Evolutionary conservation across 2,113 vertebrate genomes (phyloP).

Genomic region (Pontoporia blainvillei): DNA sequence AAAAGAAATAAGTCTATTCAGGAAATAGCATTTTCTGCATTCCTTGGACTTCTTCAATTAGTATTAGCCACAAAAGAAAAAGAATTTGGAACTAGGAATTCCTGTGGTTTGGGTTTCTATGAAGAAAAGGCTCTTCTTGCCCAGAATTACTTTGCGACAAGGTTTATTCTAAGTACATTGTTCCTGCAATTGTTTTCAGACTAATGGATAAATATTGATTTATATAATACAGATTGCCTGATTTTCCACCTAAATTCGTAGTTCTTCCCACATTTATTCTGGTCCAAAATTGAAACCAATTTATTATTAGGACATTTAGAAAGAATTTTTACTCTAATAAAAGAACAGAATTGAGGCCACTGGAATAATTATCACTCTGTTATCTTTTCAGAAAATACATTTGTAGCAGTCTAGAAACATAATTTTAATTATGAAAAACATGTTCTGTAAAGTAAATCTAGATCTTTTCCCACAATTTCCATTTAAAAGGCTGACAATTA

Average conservation of each 20-base stretch:
- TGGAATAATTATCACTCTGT: neutral
- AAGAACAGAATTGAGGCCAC: neutral
- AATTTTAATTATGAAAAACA: neutral
- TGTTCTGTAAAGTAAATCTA: neutral
- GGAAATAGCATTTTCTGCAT: constrained; percentile 11
- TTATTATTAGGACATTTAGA: neutral
- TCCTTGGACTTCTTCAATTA: constrained; percentile 23
- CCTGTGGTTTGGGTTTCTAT: constrained; percentile 32
- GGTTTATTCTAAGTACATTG: neutral
- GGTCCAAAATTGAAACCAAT: neutral
- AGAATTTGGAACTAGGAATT: neutral
- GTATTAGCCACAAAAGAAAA: constrained; percentile 12
- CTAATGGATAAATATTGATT: neutral
- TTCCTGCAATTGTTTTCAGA: neutral
- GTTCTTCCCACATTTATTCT: neutral
- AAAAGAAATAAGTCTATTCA: constrained; percentile 26
- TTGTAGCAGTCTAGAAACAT: neutral
- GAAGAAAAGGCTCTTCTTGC: neutral
- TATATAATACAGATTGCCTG: neutral
- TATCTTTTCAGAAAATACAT: neutral
- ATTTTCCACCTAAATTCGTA: neutral
- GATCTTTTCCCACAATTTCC: neutral
- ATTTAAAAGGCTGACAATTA: neutral
- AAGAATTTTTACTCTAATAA: neutral
- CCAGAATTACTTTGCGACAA: neutral